Evolutionary conservation across 2,888 invertebrate genomes (phyloP), one percentile per base, ranked within the genome.

Genomic region (Athalia rosae): DNA sequence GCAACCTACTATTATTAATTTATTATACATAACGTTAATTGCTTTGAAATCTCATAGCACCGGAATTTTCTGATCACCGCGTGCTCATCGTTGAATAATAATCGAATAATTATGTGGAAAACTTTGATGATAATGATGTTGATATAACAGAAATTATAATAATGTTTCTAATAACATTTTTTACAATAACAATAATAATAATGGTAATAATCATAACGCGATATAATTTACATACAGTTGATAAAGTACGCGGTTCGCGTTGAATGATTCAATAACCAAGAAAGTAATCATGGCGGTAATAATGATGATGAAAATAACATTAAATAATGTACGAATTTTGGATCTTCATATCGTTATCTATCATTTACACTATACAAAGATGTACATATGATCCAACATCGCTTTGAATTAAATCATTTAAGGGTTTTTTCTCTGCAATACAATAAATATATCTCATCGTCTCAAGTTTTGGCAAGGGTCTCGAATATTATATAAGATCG

Each of bases 341-440:
- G 59, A 47, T 74, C 74, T 61, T 48, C 62, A 74, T 61, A 74
- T 74, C 47, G 61, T 41, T 8, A 28, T 74, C 74, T 61, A 61
- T 74, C 74, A 74, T 84, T 86, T 86, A 84, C 82, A 87, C 86
- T 87, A 85, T 88, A 88, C 88, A 88, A 85, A 85, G 83, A 87
- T 87, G 84, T 86, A 87, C 87, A 86, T 79, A 86, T 85, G 84
- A 85, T 84, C 84, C 87, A 88, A 87, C 87, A 83, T 84, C 84
- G 81, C 82, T 84, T 84, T 85, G 86, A 85, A 85, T 81, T 53
- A 43, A 41, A 56, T 56, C 48, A 41, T 56, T 67, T 50, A 53
- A 13, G 7, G 13, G 69, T 56, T 41, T 6, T 67, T 11, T 53
- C 69, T 64, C 74, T 78, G 78, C 80, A 80, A 80, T 79, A 79